Evolutionary conservation across 1,140 invertebrate genomes (phyloP), one percentile per base, ranked within the genome.

Genomic region (Episyrphus balteatus): DNA sequence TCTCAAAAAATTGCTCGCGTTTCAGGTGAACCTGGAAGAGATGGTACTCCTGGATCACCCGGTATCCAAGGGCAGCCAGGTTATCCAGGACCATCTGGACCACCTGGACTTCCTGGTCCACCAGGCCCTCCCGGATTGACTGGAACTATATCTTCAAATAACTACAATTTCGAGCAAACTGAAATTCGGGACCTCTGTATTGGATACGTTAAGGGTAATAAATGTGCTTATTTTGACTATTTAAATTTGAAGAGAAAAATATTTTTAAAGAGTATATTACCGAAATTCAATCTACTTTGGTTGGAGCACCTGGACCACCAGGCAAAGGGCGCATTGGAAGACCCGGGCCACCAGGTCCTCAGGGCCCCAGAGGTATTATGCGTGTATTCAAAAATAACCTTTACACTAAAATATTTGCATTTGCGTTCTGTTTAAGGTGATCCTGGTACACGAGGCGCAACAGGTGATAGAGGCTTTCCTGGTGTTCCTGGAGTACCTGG

Each of bases 81-180:
- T 15, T 38, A 37, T 40, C 42, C 50, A 26, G 51, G 52, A 6
- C 13, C 32, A 46, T 19, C 32, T 14, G 52, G 52, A 14, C 42
- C 41, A 41, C 52, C 49, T 10, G 52, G 52, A 30, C 45, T 32
- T 17, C 31, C 51, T 30, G 72, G 71, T 7, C 57, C 58, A 45
- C 70, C 79, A 40, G 85, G 83, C 8, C 80, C 80, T 51, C 71
- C 77, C 3, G 84, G 84, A n/a, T 18, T 68, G 64, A 12, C 59
- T 68, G 10, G 84, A 84, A 8, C 53, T 58, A 9, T 54, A 67
- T 38, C 83, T 84, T 1, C 75, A 79, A 55, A 73, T 77, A 18
- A 21, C 14, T 45, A 41, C 6, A 45, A 33, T 32, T 17, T 54
- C 17, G 47, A 51, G 21, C 47, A 51, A 34, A 15, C 33, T 39